These are phyloP conservation scores for Apodemia zela DNA, from an alignment of 2,888 invertebrate genomes.

Conservation along the genomic window DNA sequence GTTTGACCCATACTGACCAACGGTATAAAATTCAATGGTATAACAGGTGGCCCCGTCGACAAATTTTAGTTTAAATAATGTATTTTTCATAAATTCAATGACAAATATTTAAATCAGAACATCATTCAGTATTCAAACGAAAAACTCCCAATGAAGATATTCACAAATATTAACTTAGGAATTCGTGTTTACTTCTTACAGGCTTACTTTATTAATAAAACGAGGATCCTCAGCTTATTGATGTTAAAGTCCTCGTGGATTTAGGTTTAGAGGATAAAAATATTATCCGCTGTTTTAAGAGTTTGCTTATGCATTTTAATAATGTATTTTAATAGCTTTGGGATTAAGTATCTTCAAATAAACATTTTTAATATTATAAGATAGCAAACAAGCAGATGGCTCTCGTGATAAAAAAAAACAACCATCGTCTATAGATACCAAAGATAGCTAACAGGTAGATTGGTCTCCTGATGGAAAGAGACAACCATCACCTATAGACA, in stretches of 20 bases:
- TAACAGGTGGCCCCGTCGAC: not conserved
- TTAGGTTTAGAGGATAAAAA: not conserved
- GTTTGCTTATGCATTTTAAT: conserved; percentile 3
- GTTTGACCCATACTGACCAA: too few species aligned
- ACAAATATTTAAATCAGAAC: not conserved
- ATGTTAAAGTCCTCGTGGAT: conserved; percentile 1
- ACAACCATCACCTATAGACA: too few species aligned
- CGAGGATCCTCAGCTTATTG: conserved; percentile 8
- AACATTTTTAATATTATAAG: not conserved
- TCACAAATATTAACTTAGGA: conserved; percentile 15
- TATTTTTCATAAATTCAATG: not conserved
- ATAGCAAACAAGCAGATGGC: too few species aligned
- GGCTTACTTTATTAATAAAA: conserved; percentile 15
- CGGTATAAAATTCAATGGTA: too few species aligned
- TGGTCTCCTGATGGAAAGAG: too few species aligned
- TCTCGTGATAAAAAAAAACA: too few species aligned
- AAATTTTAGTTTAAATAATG: not conserved
- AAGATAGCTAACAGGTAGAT: too few species aligned
- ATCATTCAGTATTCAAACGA: conserved; percentile 2
- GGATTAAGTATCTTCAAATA: not conserved
- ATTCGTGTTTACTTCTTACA: conserved; percentile 13
- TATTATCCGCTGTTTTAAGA: not conserved
- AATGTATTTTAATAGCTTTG: not conserved
- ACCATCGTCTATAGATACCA: too few species aligned
- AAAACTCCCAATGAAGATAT: conserved; percentile 11